Percentiles rank a stretch among this genome's conserved stretches.
Evolutionary conservation across 2,113 vertebrate species (phyloP).

Genomic region (Prinia subflava): DNA sequence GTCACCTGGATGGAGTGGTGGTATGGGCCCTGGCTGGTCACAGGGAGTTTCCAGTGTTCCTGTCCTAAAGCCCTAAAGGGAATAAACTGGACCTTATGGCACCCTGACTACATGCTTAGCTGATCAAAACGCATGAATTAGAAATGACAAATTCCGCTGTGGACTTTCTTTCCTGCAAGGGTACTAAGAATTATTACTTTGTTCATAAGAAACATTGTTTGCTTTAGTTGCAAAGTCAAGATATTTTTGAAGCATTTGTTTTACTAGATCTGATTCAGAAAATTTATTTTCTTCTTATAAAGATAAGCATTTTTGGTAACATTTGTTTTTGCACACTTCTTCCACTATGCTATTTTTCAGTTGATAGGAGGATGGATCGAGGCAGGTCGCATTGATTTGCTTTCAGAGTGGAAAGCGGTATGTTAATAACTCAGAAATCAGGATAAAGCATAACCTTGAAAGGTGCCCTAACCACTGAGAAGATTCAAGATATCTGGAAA

Average conservation of each 20-base stretch:
- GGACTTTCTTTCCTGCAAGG: background rate
- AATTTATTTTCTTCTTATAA: background rate
- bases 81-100: background rate
- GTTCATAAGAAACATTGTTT: background rate
- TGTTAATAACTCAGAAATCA: background rate
- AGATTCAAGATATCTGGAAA: background rate
- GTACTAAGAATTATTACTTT: background rate
- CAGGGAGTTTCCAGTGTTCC: fast-evolving
- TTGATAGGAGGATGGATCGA: background rate
- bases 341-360: background rate
- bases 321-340: background rate
- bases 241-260: background rate
- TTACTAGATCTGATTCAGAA: background rate
- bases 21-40: background rate
- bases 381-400: background rate
- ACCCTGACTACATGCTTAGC: background rate
- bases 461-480: background rate
- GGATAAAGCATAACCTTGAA: background rate
- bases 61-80: fast-evolving
- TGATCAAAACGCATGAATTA: background rate
- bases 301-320: background rate
- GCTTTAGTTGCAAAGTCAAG: background rate
- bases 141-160: background rate
- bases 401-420: background rate
- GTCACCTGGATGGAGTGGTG: background rate